Evolutionary conservation across 1,140 invertebrate species (phyloP).

Genomic region (Drosophila persimilis): DNA sequence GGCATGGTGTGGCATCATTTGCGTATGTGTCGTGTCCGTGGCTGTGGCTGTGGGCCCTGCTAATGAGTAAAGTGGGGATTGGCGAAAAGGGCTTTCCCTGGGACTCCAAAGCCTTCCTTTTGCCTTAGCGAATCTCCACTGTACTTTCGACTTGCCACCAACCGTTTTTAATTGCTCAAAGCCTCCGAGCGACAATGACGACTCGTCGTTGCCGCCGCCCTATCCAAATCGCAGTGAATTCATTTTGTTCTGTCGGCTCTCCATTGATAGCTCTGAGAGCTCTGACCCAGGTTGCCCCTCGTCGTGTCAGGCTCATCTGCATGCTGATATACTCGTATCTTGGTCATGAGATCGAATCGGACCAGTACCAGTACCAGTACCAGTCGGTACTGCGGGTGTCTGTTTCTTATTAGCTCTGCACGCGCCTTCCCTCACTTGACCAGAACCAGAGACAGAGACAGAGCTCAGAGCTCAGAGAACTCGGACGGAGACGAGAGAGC

Average conservation of each 20-base stretch:
- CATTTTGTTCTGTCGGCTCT: conserved; percentile 69
- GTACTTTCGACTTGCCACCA: conserved; percentile 40
- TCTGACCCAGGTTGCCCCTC: conserved; percentile 37
- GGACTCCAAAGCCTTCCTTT: too few relatives aligned
- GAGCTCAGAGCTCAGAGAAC: conserved; percentile 22
- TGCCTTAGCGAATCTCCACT: background rate
- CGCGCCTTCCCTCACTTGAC: conserved; percentile 47
- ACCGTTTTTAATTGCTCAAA: conserved; percentile 76
- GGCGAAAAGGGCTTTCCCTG: too few relatives aligned
- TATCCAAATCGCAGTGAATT: conserved; percentile 70
- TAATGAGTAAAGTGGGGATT: conserved; percentile 42
- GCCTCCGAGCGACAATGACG: conserved; percentile 62
- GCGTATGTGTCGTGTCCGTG: conserved; percentile 40
- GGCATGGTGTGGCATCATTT: conserved; percentile 44
- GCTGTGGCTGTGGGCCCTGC: background rate
- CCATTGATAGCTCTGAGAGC: conserved; percentile 60
- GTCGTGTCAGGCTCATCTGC: conserved; percentile 67
- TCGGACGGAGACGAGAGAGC: too few relatives aligned
- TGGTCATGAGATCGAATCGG: conserved; percentile 60
- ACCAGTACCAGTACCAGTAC: conserved; percentile 23
- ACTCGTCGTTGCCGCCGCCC: conserved; percentile 5
- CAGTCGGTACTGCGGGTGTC: conserved; percentile 67
- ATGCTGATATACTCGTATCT: conserved; percentile 64
- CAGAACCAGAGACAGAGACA: background rate
- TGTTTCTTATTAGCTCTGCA: conserved; percentile 78